Evolutionary conservation across 1,140 invertebrate species (phyloP).

Genomic region (Drosophila jambulina): DNA sequence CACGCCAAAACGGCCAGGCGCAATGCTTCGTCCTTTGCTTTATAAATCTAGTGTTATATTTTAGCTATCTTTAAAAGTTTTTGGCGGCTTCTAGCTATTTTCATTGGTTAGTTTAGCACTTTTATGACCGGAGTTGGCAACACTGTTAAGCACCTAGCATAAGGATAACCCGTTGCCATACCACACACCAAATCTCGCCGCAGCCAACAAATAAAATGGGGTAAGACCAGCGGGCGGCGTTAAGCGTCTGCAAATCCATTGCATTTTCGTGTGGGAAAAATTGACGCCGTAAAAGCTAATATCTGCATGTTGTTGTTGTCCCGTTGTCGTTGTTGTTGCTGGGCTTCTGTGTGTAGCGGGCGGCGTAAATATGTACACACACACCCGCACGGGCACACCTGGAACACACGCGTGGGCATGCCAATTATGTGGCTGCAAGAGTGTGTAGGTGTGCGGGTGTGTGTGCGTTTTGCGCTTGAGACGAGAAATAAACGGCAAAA

Average conservation of each 20-base stretch:
- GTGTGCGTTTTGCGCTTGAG: conserved; percentile 50
- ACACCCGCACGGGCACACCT: conserved; percentile 21
- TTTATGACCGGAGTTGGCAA: no score
- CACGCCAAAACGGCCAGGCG: no score
- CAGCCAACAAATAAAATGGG: conserved; percentile 65
- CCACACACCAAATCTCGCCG: conserved; percentile 39
- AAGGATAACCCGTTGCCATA: conserved; percentile 48
- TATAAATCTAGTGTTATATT: no score
- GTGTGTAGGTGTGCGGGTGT: conserved; percentile 30
- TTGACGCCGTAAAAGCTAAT: conserved; percentile 69
- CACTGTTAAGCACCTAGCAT: conserved; percentile 53
- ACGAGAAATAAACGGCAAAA: conserved; percentile 25
- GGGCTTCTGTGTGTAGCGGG: conserved; percentile 56
- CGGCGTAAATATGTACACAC: conserved; percentile 65
- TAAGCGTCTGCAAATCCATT: conserved; percentile 17
- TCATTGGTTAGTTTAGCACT: no score
- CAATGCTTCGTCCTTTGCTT: no score
- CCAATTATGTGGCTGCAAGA: conserved; percentile 37
- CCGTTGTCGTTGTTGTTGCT: conserved; percentile 31
- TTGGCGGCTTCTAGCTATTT: no score
- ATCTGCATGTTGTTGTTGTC: conserved; percentile 22
- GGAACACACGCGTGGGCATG: conserved; percentile 42
- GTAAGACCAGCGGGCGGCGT: conserved; percentile 44
- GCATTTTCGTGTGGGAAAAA: conserved; percentile 68
- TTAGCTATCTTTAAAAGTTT: no score